Conservation (phyloP, 2,888 invertebrate genomes). For the Dioctria linearis region DNA sequence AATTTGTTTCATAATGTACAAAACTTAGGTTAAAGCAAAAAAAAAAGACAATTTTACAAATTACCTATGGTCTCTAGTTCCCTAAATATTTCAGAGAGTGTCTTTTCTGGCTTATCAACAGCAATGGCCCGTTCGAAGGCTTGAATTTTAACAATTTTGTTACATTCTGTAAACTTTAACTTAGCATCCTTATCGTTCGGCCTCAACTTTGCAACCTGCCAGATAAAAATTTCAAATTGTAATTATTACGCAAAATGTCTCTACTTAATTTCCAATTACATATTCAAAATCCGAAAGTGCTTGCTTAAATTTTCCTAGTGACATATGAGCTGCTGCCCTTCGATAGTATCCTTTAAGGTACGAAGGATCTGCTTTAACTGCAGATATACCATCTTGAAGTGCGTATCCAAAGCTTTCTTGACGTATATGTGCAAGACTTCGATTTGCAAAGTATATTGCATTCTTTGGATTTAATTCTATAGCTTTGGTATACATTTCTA, state of each 20-base stretch:
- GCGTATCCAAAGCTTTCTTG: slow-evolving; percentile 97
- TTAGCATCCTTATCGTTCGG: slow-evolving; percentile 97
- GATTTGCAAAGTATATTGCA: slow-evolving; percentile 93
- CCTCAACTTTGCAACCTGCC: slow-evolving; percentile 90
- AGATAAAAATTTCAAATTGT: neutral
- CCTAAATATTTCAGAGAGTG: slow-evolving; percentile 86
- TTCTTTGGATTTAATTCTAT: slow-evolving; percentile 87
- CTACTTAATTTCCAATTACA: slow-evolving; percentile 73
- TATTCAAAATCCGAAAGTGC: slow-evolving; percentile 98
- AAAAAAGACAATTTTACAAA: neutral
- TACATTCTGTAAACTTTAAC: slow-evolving; percentile 92
- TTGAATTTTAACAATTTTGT: slow-evolving; percentile 93
- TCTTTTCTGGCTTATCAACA: slow-evolving; percentile 89
- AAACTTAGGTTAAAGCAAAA: neutral
- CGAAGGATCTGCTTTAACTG: slow-evolving; percentile 89
- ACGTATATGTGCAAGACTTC: slow-evolving; percentile 95
- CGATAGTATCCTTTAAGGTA: slow-evolving; percentile 98
- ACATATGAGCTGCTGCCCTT: slow-evolving; percentile 97
- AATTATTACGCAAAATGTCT: neutral
- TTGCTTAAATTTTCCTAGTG: slow-evolving; percentile 96
- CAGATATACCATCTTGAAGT: slow-evolving; percentile 89
- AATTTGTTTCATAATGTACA: slow-evolving; percentile 62
- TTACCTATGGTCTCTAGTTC: slow-evolving; percentile 93
- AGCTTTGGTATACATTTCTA: slow-evolving; percentile 89
- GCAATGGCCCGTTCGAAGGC: slow-evolving; percentile 98